Base-by-base conservation (phyloP, 2,797 vertebrate genomes). In the Acanthiza pusilla region DNA sequence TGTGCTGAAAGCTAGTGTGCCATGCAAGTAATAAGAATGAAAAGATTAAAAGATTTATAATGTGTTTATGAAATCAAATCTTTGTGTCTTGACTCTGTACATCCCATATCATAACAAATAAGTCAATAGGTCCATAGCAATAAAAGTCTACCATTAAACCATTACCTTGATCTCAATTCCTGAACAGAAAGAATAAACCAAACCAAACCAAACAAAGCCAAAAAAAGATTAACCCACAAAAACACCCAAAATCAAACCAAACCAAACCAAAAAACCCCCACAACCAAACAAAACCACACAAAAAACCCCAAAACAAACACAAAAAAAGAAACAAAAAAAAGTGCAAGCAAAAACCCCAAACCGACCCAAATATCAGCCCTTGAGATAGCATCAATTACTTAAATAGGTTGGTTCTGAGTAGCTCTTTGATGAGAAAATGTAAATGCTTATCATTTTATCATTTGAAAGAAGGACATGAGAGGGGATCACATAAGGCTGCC, bases 111-210 rank as follows among this genome's bases (percentile, higher is more conserved):
- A 71, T 73, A 93, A 96, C 83, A 80, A 23, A 23, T 23, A 23
- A 13, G 47, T 23, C 21, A 96, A 81, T 79, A 95, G 75, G 85
- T 93, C 91, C 89, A 96, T 94, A 95, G 82, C 93, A 96, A 95
- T 95, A 95, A 89, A 97, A 96, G 70, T 85, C 87, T 89, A 51
- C 89, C 42, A 77, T 96, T 97, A 96, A 97, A 95, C 42, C 9
- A 23, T 94, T 89, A 91, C 86, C 79, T 93, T 91, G 87, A 95
- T 96, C 95, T 95, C 92, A 88, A 58, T 94, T 96, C 74, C 86
- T 93, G 79, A 70, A 89, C 43, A 95, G 89, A 96, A 93, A 88
- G 43, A 90, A 71, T 23, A 68, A 54, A 71, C 36, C 26, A 51
- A 45, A 40, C n/a, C 10, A 21, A 62, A 63, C 13, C 40, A 40